phyloP scores from a whole-genome alignment of 2,113 vertebrate genomes.

The Malurus elegans region DNA sequence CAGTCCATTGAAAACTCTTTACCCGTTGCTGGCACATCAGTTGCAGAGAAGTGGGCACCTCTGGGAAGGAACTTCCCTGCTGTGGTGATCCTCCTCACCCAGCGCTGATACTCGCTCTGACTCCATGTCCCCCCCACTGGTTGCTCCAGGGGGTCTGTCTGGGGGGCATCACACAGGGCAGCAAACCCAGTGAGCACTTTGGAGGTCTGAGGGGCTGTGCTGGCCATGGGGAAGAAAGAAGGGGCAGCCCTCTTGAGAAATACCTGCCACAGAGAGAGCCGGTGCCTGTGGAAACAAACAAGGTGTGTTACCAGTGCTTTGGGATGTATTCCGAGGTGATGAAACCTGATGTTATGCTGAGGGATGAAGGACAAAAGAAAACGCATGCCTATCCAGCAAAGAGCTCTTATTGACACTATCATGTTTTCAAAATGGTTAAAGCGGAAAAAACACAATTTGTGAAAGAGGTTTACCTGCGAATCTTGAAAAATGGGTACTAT shows the following conservation, averaged over 20 bases:
- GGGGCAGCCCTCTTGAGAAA: rapidly evolving
- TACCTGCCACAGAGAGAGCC: not conserved
- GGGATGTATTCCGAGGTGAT: rapidly evolving
- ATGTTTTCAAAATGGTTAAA: not conserved
- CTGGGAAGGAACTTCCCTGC: not conserved
- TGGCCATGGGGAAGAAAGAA: not conserved
- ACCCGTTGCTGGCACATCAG: not conserved
- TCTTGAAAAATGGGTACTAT: not conserved
- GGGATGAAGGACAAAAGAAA: not conserved
- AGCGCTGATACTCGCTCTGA: not conserved
- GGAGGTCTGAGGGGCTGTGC: not conserved
- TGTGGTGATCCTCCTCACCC: not conserved
- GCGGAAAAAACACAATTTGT: not conserved
- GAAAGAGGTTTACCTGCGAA: rapidly evolving
- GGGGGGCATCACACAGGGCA: rapidly evolving
- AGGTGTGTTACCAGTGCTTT: rapidly evolving
- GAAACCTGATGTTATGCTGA: rapidly evolving
- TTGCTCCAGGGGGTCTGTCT: not conserved
- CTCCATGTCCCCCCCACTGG: rapidly evolving
- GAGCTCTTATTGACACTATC: not conserved
- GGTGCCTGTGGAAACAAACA: not conserved
- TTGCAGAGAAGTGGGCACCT: not conserved
- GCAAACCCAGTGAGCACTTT: rapidly evolving
- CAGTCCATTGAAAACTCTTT: not conserved
- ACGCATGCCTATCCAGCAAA: not conserved